These are phyloP conservation scores for Hippocampus mohnikei DNA, from an alignment of 2,113 vertebrate species.

Conservation along the genomic window DNA sequence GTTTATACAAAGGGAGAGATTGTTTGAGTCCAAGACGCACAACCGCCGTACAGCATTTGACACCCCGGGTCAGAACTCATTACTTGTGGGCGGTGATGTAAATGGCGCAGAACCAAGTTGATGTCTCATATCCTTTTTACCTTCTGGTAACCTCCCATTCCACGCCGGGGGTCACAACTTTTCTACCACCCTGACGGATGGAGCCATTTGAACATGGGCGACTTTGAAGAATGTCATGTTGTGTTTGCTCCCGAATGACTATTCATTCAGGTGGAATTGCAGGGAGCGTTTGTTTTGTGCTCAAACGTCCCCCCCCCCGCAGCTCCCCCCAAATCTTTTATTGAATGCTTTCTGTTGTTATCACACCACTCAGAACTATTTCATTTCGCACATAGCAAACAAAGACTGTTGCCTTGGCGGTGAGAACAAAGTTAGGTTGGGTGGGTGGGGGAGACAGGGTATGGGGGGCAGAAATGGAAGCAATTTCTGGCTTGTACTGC, in stretches of 20 bases:
- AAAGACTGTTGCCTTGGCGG: background rate
- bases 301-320: background rate
- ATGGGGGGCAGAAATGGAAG: constrained; percentile 14
- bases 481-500: constrained; percentile 4
- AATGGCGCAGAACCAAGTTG: constrained; percentile 26
- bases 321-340: constrained; percentile 13
- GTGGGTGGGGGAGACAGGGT: background rate
- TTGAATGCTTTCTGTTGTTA: constrained; percentile 10
- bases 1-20: constrained; percentile 24
- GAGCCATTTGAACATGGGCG: constrained; percentile 28
- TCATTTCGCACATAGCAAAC: constrained; percentile 3
- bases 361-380: constrained; percentile 7
- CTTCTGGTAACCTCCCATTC: constrained; percentile 35
- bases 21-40: constrained; percentile 32
- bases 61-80: constrained; percentile 49
- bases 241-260: background rate
- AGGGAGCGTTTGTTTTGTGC: constrained; percentile 22
- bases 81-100: constrained; percentile 33
- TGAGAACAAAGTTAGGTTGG: constrained; percentile 1
- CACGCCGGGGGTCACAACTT: constrained; percentile 21
- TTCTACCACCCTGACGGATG: constrained; percentile 23
- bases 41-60: constrained; percentile 34
- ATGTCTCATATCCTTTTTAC: constrained; percentile 43
- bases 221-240: constrained; percentile 40
- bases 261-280: constrained; percentile 33